Evolutionary conservation across 2,888 invertebrate species (phyloP).

Genomic region (Apodemia mormo): DNA sequence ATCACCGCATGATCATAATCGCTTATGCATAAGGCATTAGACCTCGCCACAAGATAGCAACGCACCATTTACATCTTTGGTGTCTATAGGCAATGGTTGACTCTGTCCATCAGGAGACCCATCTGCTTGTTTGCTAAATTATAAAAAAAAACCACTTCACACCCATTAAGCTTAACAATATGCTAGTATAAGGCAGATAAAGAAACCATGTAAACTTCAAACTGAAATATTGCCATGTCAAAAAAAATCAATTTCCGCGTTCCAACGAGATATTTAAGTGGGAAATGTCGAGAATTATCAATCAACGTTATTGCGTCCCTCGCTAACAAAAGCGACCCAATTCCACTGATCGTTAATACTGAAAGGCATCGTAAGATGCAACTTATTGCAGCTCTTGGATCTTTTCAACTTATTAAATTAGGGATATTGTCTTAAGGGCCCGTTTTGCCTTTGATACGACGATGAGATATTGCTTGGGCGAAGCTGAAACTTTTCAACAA

Average conservation of each 20-base stretch:
- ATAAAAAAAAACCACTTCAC: too few relatives aligned
- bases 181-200: not conserved
- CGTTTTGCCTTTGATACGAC: slow-evolving; percentile 31
- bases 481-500: slow-evolving; percentile 18
- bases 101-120: too few relatives aligned
- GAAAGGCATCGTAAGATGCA: slow-evolving; percentile 40
- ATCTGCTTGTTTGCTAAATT: too few relatives aligned
- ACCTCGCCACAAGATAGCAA: too few relatives aligned
- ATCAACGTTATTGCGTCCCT: slow-evolving; percentile 24
- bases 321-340: slow-evolving; percentile 32
- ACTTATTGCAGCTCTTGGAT: slow-evolving; percentile 59
- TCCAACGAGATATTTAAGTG: slow-evolving; percentile 1
- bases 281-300: slow-evolving; percentile 20
- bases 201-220: not conserved
- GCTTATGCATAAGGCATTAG: too few relatives aligned
- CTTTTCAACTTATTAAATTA: slow-evolving; percentile 69
- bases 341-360: slow-evolving; percentile 32
- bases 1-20: too few relatives aligned
- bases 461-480: slow-evolving; percentile 27
- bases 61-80: too few relatives aligned
- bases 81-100: too few relatives aligned
- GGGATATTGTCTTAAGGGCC: slow-evolving; percentile 54
- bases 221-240: not conserved
- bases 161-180: too few relatives aligned
- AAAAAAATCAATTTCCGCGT: not conserved